A percentile compares a stretch with the other conserved stretches of the same genome.
Conservation (phyloP, 2,113 vertebrate genomes). For the Apteryx owenii region DNA sequence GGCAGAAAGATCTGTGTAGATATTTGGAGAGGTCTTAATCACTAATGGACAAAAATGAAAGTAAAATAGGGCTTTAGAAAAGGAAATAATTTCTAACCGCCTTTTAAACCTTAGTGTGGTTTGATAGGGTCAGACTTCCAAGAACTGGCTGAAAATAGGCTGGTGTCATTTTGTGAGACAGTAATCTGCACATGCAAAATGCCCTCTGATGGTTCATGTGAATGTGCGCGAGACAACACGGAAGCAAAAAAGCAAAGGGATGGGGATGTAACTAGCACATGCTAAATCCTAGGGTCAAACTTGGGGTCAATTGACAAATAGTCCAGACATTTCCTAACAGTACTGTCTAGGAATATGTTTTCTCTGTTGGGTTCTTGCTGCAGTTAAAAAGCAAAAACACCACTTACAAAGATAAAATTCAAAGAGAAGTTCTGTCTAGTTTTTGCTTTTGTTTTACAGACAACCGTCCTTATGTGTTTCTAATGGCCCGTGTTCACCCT, state of each 20-base stretch:
- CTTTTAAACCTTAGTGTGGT: neutral
- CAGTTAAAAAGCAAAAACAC: neutral
- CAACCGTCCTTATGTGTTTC: conserved; percentile 84
- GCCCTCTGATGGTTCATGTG: neutral
- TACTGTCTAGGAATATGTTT: neutral
- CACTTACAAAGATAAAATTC: neutral
- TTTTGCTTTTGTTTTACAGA: conserved; percentile 70
- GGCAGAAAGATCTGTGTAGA: neutral
- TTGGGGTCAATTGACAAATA: neutral
- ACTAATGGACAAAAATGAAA: neutral
- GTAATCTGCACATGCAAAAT: neutral
- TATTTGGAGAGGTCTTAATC: neutral
- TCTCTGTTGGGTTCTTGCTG: neutral
- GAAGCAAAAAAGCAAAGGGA: neutral
- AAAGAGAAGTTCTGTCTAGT: neutral
- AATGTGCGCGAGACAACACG: neutral
- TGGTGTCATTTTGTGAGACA: neutral
- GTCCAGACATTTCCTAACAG: too few species aligned
- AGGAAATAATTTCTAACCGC: neutral
- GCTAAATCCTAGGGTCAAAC: neutral
- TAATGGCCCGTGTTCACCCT: conserved; percentile 90
- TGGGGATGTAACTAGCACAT: fast-evolving
- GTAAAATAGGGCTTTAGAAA: neutral
- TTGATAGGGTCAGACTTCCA: neutral
- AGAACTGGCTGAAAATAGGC: neutral